phyloP scores from a whole-genome alignment of 2,797 vertebrate species.

The Buphagus erythrorhynchus region DNA sequence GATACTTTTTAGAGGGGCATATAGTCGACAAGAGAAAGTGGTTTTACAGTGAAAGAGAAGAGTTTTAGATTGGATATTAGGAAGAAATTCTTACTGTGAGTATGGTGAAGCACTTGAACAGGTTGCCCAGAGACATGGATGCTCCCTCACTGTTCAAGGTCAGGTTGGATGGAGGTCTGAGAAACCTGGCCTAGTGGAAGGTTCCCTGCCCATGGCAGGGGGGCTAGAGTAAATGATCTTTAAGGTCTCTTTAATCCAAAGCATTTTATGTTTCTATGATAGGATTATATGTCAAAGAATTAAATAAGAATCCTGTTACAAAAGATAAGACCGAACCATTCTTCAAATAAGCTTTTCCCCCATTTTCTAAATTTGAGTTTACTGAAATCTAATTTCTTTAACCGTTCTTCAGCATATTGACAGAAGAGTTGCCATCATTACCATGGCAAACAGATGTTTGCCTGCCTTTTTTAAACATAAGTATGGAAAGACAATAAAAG shows the following conservation, averaged over 20 bases:
- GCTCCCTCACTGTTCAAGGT: neutral
- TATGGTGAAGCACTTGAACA: neutral
- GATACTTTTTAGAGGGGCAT: too few relatives aligned
- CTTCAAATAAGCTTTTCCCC: neutral
- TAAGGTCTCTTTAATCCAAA: neutral
- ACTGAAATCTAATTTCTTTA: slow-evolving; percentile 5
- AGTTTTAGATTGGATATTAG: neutral
- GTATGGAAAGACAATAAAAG: neutral
- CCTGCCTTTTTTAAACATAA: slow-evolving; percentile 22
- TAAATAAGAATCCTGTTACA: neutral
- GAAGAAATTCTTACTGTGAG: neutral
- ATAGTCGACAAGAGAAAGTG: neutral
- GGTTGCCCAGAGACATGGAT: neutral
- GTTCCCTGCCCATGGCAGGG: neutral
- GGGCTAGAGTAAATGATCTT: neutral
- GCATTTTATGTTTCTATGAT: neutral
- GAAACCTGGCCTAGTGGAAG: neutral
- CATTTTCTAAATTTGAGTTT: neutral
- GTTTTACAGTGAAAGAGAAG: neutral
- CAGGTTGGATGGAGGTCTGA: neutral
- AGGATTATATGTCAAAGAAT: neutral
- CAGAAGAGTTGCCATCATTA: slow-evolving; percentile 25
- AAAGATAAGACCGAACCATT: neutral
- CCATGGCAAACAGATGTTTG: slow-evolving; percentile 21
- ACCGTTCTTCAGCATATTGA: neutral